Evolutionary conservation across 2,113 vertebrate genomes (phyloP), one percentile per base, ranked within the genome.

Genomic region (Chitala chitala): DNA sequence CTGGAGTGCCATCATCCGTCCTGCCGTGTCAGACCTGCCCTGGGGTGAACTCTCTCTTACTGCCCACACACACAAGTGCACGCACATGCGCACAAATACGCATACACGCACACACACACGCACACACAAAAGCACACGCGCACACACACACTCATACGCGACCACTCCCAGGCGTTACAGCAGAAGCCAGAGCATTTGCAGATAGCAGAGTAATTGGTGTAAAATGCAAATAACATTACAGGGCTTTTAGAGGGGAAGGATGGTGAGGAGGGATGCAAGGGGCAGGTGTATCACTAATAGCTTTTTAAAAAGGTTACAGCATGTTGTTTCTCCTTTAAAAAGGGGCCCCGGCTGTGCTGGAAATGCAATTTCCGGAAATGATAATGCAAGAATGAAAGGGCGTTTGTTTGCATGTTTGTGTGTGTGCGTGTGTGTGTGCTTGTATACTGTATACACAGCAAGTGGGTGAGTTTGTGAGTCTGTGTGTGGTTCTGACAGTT

Each of bases 271-370:
- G 17, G 44, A 7, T 65, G 7, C 38, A 79, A 74, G 78, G 81
- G 83, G 83, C 84, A 86, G 86, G 85, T 88, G 86, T 83, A 85
- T 86, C 84, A 81, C 84, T 89, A 90, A 90, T 90, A 87, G 87
- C 86, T 88, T 89, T 89, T 90, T 89, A 88, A 90, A 90, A 90
- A 90, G 87, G 89, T 90, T 90, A 90, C 86, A 85, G 85, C 82
- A 75, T 82, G 82, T 83, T 82, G 84, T 83, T 86, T 81, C 81
- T 88, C 82, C 85, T 89, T 87, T 86, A 86, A 88, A 88, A 89
- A 87, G 85, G 86, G 84, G 84, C 86, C 87, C 87, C 80, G 84
- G 84, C 86, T 88, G 87, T 82, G 86, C 84, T 86, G 84, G 81
- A 88, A 85, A 88, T 85, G 87, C 86, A 87, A 89, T 88, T 89